These are phyloP conservation scores for Trematomus bernacchii DNA, from an alignment of 2,797 vertebrate species.

Conservation along the genomic window DNA sequence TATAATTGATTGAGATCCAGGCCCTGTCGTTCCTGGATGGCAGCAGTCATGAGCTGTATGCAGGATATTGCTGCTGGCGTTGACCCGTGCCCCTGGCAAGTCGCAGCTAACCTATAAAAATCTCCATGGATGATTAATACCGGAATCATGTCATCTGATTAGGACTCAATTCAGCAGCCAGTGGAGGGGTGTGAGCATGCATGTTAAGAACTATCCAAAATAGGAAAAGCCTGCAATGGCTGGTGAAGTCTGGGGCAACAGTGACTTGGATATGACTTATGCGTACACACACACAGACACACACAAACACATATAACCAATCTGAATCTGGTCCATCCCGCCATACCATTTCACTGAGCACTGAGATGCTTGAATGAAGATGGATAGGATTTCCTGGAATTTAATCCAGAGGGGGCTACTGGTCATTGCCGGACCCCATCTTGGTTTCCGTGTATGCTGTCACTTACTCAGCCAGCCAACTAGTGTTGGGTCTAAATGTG, in stretches of 20 bases:
- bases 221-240: conserved; percentile 16
- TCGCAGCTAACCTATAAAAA: conserved; percentile 66
- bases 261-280: conserved; percentile 52
- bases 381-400: conserved; percentile 78
- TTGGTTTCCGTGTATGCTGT: conserved; percentile 67
- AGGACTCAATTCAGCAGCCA: conserved; percentile 56
- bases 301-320: conserved; percentile 64
- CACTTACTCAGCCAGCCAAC: conserved; percentile 71
- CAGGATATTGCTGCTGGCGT: conserved; percentile 46
- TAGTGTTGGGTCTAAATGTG: conserved; percentile 62
- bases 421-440: conserved; percentile 74
- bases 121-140: conserved; percentile 78
- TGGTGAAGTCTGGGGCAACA: conserved; percentile 25
- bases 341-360: conserved; percentile 73
- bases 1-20: conserved; percentile 74
- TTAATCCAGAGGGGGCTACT: conserved; percentile 71
- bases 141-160: conserved; percentile 64
- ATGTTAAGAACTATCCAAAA: conserved; percentile 59
- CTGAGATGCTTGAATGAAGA: conserved; percentile 80
- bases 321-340: conserved; percentile 69
- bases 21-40: conserved; percentile 51
- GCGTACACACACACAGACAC: conserved; percentile 44
- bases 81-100: conserved; percentile 57
- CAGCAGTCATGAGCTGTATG: conserved; percentile 47
- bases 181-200: conserved; percentile 49